A percentile compares a stretch with the other conserved stretches of the same genome.
phyloP scores from a whole-genome alignment of 2,113 vertebrate genomes.

The Hippocampus zosterae region DNA sequence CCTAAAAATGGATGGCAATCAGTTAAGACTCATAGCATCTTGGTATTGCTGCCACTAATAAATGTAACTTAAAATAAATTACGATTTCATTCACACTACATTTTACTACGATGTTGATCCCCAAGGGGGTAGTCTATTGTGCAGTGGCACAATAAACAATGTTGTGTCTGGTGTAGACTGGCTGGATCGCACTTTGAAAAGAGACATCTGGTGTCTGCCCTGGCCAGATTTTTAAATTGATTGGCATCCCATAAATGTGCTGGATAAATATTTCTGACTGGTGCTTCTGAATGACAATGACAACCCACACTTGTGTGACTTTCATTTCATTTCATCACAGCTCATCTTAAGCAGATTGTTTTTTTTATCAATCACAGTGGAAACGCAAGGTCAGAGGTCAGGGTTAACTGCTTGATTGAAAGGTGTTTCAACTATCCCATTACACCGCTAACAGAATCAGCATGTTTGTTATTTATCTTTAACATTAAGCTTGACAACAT shows the following conservation, averaged over 20 bases:
- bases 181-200: background rate
- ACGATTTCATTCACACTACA: no score
- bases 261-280: background rate
- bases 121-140: background rate
- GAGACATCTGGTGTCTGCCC: background rate
- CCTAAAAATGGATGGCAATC: no score
- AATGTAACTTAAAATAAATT: no score
- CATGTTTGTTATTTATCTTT: background rate
- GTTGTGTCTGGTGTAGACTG: background rate
- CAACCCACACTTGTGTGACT: background rate
- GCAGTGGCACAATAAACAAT: background rate
- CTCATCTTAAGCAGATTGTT: background rate
- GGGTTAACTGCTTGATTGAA: background rate
- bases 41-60: no score
- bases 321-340: background rate
- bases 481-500: background rate
- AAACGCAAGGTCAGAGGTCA: background rate
- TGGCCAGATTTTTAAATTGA: background rate
- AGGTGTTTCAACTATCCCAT: background rate
- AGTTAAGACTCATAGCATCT: no score
- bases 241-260: background rate
- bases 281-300: background rate
- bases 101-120: no score
- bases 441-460: background rate
- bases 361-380: background rate